Conservation (phyloP, 2,797 vertebrate genomes). For the Enteromius treurensis region DNA sequence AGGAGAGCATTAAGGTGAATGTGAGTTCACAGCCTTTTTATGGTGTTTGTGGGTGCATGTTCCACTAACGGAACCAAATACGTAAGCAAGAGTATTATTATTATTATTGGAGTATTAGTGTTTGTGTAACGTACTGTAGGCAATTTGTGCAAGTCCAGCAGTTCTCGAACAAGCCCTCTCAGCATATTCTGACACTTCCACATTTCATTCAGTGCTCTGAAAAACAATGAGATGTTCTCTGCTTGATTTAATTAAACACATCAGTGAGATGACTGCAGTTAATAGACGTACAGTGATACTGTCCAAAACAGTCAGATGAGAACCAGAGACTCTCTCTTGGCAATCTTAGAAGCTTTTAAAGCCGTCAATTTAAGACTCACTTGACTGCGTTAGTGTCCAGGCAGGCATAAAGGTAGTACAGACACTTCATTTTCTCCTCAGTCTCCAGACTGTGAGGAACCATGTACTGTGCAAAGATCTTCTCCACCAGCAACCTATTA, state of each 20-base stretch:
- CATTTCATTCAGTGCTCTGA: conserved; percentile 98
- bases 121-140: conserved; percentile 80
- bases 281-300: background rate
- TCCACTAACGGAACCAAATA: background rate
- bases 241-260: background rate
- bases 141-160: conserved; percentile 95
- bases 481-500: conserved; percentile 92
- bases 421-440: conserved; percentile 98
- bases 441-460: conserved; percentile 98
- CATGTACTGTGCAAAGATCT: conserved; percentile 98
- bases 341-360: conserved; percentile 12
- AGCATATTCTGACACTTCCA: conserved; percentile 99
- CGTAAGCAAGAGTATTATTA: background rate
- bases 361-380: conserved; percentile 68
- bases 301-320: background rate
- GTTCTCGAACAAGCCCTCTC: conserved; percentile 92
- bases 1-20: background rate
- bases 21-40: background rate
- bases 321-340: conserved; percentile 2
- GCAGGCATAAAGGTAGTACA: conserved; percentile 98
- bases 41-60: background rate
- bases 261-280: conserved; percentile 12
- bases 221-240: conserved; percentile 3
- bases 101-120: background rate
- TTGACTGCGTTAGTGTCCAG: conserved; percentile 98